phyloP scores from a whole-genome alignment of 1,140 invertebrate genomes.

The Ericerus pela region DNA sequence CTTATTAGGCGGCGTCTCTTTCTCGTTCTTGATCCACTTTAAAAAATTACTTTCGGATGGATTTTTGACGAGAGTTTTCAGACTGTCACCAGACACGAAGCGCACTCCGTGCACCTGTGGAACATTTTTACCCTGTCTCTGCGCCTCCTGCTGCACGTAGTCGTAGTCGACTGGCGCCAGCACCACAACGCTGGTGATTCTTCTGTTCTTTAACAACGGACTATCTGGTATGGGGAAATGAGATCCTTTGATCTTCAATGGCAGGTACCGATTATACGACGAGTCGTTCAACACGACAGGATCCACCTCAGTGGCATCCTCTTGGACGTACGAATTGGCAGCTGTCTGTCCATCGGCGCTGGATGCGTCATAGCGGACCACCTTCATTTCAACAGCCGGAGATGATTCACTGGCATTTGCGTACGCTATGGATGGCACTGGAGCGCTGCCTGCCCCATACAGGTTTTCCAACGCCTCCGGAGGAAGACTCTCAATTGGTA shows the following conservation, averaged over 20 bases:
- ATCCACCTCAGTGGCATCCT: constrained; percentile 53
- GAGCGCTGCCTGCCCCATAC: constrained; percentile 46
- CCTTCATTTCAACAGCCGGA: constrained; percentile 76
- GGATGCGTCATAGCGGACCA: constrained; percentile 59
- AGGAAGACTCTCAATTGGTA: constrained; percentile 63
- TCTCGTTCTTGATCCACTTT: constrained; percentile 60
- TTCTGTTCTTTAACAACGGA: constrained; percentile 50
- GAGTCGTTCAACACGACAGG: constrained; percentile 53
- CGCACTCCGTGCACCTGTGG: constrained; percentile 34
- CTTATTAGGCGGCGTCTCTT: constrained; percentile 46
- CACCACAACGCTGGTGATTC: constrained; percentile 64
- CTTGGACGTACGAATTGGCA: constrained; percentile 50
- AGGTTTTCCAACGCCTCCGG: constrained; percentile 71
- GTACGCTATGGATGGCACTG: constrained; percentile 23
- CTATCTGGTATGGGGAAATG: constrained; percentile 65
- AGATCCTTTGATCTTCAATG: constrained; percentile 65
- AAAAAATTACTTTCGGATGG: constrained; percentile 60
- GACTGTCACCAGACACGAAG: constrained; percentile 44
- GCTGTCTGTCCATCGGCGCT: constrained; percentile 53
- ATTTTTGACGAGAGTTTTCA: constrained; percentile 56
- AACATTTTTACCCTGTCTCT: constrained; percentile 15
- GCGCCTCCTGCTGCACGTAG: constrained; percentile 31
- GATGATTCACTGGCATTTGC: constrained; percentile 16
- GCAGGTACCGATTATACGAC: constrained; percentile 64
- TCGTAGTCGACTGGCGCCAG: constrained; percentile 59